Base-by-base conservation (phyloP, 2,113 vertebrate species). In the Candoia aspera region DNA sequence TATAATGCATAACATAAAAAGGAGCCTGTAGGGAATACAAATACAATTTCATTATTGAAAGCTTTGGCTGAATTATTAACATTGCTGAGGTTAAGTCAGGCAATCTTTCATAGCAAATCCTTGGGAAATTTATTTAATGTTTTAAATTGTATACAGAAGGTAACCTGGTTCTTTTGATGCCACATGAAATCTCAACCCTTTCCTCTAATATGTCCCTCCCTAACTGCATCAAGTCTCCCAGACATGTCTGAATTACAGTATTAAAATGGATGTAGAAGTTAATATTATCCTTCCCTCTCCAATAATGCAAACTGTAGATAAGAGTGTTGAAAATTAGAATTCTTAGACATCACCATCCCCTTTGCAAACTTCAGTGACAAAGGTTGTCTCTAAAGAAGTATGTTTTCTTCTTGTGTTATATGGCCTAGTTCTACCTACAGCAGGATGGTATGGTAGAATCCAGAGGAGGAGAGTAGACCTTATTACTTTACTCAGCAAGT, bases 21-120 rank as follows among this genome's bases (percentile, higher is more conserved):
- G 89, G 37, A 12, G 92, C 92, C 90, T 90, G 42, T 54, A 60
- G 92, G 84, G 92, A 95, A 37, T 62, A 93, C 90, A 0, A 0
- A 90, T 93, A 91, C 79, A 64, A 94, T 91, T 29, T 53, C 37
- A 49, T 68, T 84, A 87, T 93, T 95, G 91, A 95, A 96, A 94
- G 58, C 49, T 23, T 94, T 59, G 91, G 21, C 21, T 96, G 93
- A 94, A 95, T 96, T 96, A 92, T 95, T 95, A 90, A 95, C 55
- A 62, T 33, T 94, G 55, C 90, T 87, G 83, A 90, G 26, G 95
- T 87, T 93, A 95, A 95, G 89, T 92, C 87, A 90, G 89, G 79
- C 89, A 88, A 94, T 94, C 84, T 87, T 94, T 92, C 57, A 8
- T 87, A 84, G 88, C 92, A 94, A 90, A 91, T 95, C 42, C 92